Percentiles rank a stretch among this genome's conserved stretches.
Conservation (phyloP, 2,113 vertebrate genomes). For the Arvicanthis niloticus region DNA sequence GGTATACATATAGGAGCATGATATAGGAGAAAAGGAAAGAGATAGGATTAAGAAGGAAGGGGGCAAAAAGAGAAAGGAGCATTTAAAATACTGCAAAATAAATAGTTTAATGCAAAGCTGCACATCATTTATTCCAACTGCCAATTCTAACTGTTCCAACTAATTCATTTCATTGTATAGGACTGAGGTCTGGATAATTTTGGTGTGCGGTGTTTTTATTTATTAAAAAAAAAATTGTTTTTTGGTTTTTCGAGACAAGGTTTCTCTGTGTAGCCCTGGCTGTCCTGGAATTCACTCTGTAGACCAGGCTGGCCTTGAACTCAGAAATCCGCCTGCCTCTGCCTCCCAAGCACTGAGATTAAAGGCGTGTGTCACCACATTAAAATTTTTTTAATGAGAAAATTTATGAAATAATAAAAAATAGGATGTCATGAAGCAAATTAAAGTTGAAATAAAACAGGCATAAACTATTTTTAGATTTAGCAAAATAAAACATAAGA, state of each 20-base stretch:
- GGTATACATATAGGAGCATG: neutral
- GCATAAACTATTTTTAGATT: neutral
- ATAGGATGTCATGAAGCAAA: neutral
- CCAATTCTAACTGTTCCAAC: neutral
- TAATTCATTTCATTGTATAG: neutral
- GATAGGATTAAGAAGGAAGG: neutral
- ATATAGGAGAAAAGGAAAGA: too few relatives aligned
- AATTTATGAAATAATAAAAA: neutral
- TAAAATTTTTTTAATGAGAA: neutral
- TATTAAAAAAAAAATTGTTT: neutral
- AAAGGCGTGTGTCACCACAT: too few relatives aligned
- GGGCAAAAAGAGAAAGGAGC: neutral
- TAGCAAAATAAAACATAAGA: conserved; percentile 35
- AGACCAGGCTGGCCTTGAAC: too few relatives aligned
- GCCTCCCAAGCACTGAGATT: too few relatives aligned
- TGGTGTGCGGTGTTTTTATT: neutral
- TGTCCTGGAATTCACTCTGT: too few relatives aligned
- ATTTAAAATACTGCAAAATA: neutral
- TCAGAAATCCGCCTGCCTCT: too few relatives aligned
- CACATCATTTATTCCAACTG: neutral
- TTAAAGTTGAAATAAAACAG: neutral
- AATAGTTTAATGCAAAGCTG: neutral
- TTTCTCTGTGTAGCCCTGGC: too few relatives aligned
- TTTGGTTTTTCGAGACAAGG: too few relatives aligned
- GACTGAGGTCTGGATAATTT: neutral